Evolutionary conservation across 2,888 invertebrate genomes (phyloP).

Genomic region (Lasioglossum lativentre): DNA sequence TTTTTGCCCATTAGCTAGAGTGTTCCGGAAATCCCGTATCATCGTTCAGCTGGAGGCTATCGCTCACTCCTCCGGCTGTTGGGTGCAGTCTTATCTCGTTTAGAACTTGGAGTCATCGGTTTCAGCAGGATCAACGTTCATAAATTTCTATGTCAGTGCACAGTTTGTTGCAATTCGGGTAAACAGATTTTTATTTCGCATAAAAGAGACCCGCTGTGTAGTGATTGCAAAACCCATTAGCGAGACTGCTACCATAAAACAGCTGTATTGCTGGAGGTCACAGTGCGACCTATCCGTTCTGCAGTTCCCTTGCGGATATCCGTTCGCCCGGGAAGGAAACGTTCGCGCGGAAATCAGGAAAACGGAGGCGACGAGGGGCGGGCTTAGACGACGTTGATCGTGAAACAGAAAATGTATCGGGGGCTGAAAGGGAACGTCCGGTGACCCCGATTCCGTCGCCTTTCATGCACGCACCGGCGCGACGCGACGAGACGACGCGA

Average conservation of each 20-base stretch:
- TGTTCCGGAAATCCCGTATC: background rate
- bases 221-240: too few relatives aligned
- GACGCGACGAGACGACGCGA: background rate
- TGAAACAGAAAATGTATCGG: constrained; percentile 32
- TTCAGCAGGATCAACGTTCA: background rate
- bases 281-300: background rate
- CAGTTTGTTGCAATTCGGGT: too few relatives aligned
- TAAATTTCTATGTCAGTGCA: too few relatives aligned
- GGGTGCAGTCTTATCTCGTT: background rate
- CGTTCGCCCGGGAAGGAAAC: background rate
- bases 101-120: background rate
- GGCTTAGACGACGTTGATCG: constrained; percentile 31
- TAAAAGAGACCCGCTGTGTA: too few relatives aligned
- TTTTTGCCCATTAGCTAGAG: background rate
- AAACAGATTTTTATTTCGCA: too few relatives aligned
- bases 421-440: constrained; percentile 46
- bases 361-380: background rate
- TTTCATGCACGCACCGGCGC: constrained; percentile 39
- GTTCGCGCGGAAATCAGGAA: background rate
- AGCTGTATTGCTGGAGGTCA: background rate
- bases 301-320: background rate
- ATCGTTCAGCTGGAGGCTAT: background rate
- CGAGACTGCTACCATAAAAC: background rate
- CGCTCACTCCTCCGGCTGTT: background rate
- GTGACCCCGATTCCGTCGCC: constrained; percentile 47